These are phyloP conservation scores for Boloria euphrosyne DNA, from an alignment of 2,888 invertebrate species.

Conservation along the genomic window DNA sequence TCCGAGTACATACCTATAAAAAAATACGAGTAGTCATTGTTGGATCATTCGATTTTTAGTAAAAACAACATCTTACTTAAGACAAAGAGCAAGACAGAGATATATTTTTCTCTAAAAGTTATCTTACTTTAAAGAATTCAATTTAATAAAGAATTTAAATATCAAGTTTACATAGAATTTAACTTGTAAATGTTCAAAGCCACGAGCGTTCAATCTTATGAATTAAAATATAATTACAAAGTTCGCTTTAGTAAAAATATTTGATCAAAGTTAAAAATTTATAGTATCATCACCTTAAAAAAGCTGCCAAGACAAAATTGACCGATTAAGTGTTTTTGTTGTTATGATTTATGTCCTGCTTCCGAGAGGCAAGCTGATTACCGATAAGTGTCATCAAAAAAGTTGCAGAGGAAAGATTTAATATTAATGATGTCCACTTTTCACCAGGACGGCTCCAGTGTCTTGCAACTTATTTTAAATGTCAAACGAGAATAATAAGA, in stretches of 20 bases:
- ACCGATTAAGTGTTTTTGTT: conserved; percentile 36
- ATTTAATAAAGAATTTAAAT: not conserved
- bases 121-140: not conserved
- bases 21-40: no score
- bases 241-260: not conserved
- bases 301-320: conserved; percentile 30
- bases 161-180: no score
- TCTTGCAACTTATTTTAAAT: not conserved
- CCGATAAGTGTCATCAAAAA: conserved; percentile 32
- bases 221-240: not conserved
- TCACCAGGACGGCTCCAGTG: not conserved
- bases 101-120: not conserved
- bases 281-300: conserved; percentile 32
- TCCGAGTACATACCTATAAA: no score
- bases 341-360: conserved; percentile 34
- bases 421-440: conserved; percentile 20
- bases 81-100: not conserved
- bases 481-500: not conserved
- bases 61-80: not conserved
- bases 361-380: conserved; percentile 32
- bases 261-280: conserved; percentile 6
- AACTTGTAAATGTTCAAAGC: no score
- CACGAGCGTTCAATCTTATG: not conserved
- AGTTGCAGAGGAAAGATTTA: conserved; percentile 23
- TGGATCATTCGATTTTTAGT: not conserved